Evolutionary conservation across 2,113 vertebrate genomes (phyloP).

Genomic region (Polyodon spathula): DNA sequence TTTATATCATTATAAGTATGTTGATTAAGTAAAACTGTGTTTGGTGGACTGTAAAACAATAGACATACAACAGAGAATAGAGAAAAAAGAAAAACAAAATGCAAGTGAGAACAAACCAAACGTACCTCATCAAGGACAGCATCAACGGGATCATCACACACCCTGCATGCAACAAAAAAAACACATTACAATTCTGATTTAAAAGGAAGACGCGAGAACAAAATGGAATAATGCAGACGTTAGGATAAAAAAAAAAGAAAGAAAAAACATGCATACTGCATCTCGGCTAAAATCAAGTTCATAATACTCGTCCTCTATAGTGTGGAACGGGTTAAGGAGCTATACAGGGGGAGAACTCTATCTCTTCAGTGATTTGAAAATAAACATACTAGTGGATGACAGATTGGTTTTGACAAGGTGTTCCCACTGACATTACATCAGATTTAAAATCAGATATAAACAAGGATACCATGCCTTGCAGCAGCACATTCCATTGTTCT

Average conservation of each 20-base stretch:
- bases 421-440: not conserved
- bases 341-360: too few relatives aligned
- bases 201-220: not conserved
- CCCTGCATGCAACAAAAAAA: constrained; percentile 30
- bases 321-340: not conserved
- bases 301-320: not conserved
- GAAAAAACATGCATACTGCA: not conserved
- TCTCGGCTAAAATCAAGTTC: not conserved
- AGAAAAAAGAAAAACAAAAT: not conserved
- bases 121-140: constrained; percentile 43
- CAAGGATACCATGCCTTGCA: not conserved
- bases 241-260: not conserved
- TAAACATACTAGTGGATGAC: not conserved
- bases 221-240: not conserved
- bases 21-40: too few relatives aligned
- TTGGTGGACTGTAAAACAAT: too few relatives aligned
- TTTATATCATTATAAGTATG: too few relatives aligned
- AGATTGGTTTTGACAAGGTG: not conserved
- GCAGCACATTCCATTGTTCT: not conserved
- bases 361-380: not conserved
- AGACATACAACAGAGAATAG: not conserved
- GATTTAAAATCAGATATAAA: not conserved
- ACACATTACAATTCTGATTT: not conserved
- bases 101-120: not conserved
- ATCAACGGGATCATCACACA: constrained; percentile 53